Percentiles rank a stretch among this genome's conserved stretches.
Conservation (phyloP, 2,113 vertebrate species). For the Euleptes europaea region DNA sequence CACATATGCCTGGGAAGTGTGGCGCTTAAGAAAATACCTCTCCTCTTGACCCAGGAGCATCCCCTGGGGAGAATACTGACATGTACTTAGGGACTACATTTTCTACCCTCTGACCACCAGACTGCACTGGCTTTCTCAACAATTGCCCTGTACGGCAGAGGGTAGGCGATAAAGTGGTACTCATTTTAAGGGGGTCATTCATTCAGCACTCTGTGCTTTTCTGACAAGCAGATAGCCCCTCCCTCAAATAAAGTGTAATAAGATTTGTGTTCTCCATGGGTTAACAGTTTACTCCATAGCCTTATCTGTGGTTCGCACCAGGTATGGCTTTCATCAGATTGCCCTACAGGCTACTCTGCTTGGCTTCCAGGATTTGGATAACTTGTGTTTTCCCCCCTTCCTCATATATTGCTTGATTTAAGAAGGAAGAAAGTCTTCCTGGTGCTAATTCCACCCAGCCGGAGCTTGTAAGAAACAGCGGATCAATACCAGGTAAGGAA, state of each 20-base stretch:
- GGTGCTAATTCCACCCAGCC: neutral
- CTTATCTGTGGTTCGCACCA: neutral
- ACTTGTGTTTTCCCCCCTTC: neutral
- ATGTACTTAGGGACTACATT: too few relatives aligned
- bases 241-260: too few relatives aligned
- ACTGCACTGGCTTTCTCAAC: too few relatives aligned
- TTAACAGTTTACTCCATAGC: too few relatives aligned
- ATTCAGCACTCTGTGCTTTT: neutral
- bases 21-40: too few relatives aligned
- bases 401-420: slow-evolving; percentile 23
- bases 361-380: neutral
- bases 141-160: neutral
- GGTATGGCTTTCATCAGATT: neutral
- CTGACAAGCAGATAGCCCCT: neutral
- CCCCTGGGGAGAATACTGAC: too few relatives aligned
- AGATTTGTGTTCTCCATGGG: too few relatives aligned
- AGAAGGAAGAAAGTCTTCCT: slow-evolving; percentile 12
- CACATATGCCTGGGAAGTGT: too few relatives aligned
- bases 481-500: slow-evolving; percentile 52
- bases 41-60: too few relatives aligned
- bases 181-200: neutral
- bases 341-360: neutral
- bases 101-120: too few relatives aligned
- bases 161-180: too few relatives aligned
- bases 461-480: slow-evolving; percentile 11